Evolutionary conservation across 2,113 vertebrate species (phyloP), one percentile per base, ranked within the genome.

Genomic region (Pogona vitticeps): DNA sequence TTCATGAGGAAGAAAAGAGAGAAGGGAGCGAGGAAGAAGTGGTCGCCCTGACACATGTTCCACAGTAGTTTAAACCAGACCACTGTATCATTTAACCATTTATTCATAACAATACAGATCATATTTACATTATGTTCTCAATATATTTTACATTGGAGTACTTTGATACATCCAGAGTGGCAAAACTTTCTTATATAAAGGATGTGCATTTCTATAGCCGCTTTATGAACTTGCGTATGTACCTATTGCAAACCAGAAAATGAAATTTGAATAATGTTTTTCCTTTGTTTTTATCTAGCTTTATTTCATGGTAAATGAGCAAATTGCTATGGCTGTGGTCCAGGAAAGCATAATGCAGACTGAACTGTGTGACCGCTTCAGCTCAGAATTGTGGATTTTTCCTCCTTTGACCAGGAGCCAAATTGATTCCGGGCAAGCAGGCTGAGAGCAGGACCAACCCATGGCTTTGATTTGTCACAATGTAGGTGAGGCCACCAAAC

Each of bases 331-430:
- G 17, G 56, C 21, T 46, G 38, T 5, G 42, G 18, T 88, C 76
- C 14, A 38, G 56, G 87, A 65, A 86, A 76, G 80, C 0, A 2
- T 6, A 80, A 78, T 85, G 93, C 93, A 33, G 90, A 80, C 95
- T 94, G 96, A 89, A 95, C 92, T 93, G 65, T 80, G 86, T 89
- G 88, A 94, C 91, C 84, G 80, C 61, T 91, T 71, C 56, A 94
- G 90, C 10, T 31, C 5, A 67, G 65, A 6, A 23, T 14, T 21
- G 61, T 21, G 46, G 10, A 52, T 52, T 52, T 52, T 52, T 52
- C 5, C 10, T 52, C 10, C 46, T 52, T 52, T 52, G 46, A 6
- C 46, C 46, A 52, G 46, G 46, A 10, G 10, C 46, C 46, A 52
- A 52, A 52, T 52, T 52, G 46, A 52, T 52, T 52, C 46, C 10